These are phyloP conservation scores for Sphaerophoria rueppellii DNA, from an alignment of 2,888 invertebrate genomes.

Conservation along the genomic window DNA sequence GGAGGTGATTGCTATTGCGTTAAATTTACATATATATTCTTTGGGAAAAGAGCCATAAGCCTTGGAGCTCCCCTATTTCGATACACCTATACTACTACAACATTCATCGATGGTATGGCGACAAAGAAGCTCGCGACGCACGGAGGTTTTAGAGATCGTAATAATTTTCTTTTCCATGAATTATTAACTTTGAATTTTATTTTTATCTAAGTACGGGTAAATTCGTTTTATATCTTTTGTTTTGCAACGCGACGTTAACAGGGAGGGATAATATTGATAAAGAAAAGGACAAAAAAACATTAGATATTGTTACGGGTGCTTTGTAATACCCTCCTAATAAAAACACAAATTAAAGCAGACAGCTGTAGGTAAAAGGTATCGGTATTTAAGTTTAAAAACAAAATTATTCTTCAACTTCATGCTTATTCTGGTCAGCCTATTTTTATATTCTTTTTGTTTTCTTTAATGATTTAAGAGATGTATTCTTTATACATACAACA, in stretches of 20 bases:
- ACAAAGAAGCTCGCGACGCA: not conserved
- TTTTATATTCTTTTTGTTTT: no score
- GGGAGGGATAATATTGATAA: conserved; percentile 48
- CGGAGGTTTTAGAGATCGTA: conserved; percentile 54
- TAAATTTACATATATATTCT: no score
- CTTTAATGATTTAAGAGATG: no score
- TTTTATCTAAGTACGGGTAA: conserved; percentile 72
- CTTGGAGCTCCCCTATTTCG: no score
- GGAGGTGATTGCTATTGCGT: conserved; percentile 64
- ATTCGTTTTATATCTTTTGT: conserved; percentile 59
- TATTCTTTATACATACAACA: no score
- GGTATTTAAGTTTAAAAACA: no score
- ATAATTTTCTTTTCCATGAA: conserved; percentile 73
- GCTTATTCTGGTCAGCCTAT: no score
- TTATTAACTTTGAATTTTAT: conserved; percentile 74
- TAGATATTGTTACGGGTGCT: conserved; percentile 70
- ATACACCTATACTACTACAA: no score
- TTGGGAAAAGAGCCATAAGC: no score
- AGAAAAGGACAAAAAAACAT: conserved; percentile 59
- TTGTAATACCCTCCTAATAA: conserved; percentile 65
- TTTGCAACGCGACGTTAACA: not conserved
- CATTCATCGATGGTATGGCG: not conserved
- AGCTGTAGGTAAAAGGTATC: not conserved
- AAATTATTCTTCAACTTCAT: no score
- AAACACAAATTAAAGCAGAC: conserved; percentile 38